Evolutionary conservation across 2,797 vertebrate genomes (phyloP), one percentile per base, ranked within the genome.

Genomic region (Petrocephalus sullivani): DNA sequence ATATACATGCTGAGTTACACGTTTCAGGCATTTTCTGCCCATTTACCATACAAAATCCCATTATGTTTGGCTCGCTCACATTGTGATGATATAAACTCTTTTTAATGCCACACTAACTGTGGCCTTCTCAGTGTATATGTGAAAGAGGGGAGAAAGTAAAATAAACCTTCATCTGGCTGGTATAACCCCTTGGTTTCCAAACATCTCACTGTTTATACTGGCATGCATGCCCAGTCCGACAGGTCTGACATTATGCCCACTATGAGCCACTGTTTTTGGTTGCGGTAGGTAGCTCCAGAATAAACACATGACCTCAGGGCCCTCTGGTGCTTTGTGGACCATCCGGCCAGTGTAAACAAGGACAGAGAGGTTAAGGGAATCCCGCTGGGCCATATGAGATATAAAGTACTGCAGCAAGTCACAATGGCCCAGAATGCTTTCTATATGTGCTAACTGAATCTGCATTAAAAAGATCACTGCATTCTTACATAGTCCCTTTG

Each of bases 271-370:
- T 90, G 93, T 93, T 92, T 92, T 92, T 88, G 61, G 85, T 56
- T 28, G 49, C 67, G 28, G 75, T 83, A 90, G 91, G 90, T 90
- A 92, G 91, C 37, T 93, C 95, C 95, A 95, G 93, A 89, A 91
- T 95, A 95, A 96, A 95, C 93, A 93, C 91, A 96, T 96, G 94
- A 96, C 91, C 92, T 96, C 94, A 96, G 91, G 8, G 60, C 37
- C 85, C 83, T 75, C 82, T 58, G 9, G 64, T 67, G 89, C 90
- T 90, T 19, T 87, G 23, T 71, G 81, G 87, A 87, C 78, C 90
- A 88, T 57, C 87, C 81, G 90, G 93, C 91, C 91, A 93, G 92
- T 90, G 89, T 93, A 93, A 93, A 93, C 91, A 92, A 91, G 92
- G 90, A 91, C 92, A 21, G 86, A 1, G 89, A 89, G 91, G 92